Conservation (phyloP, 2,113 vertebrate genomes). For the Lynx canadensis region DNA sequence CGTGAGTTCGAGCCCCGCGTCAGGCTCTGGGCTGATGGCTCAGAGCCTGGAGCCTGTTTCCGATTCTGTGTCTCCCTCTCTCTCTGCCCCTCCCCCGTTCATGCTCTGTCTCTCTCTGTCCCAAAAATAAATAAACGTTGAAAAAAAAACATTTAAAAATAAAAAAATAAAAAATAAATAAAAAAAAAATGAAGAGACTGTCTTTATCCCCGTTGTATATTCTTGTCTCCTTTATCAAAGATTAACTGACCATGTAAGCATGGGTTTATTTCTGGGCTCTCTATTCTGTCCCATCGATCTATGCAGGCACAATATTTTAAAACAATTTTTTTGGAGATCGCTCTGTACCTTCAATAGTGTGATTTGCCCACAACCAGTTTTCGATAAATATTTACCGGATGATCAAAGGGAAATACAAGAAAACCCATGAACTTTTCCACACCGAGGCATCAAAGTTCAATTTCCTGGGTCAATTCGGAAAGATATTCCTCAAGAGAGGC, state of each 20-base stretch:
- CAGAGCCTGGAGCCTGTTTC: no score
- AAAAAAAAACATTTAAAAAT: no score
- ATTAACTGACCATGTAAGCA: background rate
- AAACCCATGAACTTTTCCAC: background rate
- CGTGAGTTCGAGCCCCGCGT: no score
- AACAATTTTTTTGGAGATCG: background rate
- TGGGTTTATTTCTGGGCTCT: background rate
- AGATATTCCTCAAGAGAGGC: background rate
- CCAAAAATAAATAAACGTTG: no score
- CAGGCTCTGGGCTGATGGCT: no score
- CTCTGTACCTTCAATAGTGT: background rate
- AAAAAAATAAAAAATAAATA: no score
- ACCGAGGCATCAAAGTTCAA: background rate
- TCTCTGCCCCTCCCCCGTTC: no score
- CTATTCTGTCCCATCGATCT: background rate
- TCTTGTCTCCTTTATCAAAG: background rate
- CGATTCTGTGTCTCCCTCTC: no score
- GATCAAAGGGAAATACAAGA: background rate
- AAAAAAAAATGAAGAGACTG: background rate
- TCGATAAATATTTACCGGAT: background rate
- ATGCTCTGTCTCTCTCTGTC: no score
- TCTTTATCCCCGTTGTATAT: background rate
- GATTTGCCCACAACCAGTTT: slow-evolving; percentile 15
- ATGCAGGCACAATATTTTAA: background rate
- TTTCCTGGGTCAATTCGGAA: background rate